A percentile compares a stretch with the other conserved stretches of the same genome.
phyloP scores from a whole-genome alignment of 2,797 vertebrate genomes.

The Menidia menidia region DNA sequence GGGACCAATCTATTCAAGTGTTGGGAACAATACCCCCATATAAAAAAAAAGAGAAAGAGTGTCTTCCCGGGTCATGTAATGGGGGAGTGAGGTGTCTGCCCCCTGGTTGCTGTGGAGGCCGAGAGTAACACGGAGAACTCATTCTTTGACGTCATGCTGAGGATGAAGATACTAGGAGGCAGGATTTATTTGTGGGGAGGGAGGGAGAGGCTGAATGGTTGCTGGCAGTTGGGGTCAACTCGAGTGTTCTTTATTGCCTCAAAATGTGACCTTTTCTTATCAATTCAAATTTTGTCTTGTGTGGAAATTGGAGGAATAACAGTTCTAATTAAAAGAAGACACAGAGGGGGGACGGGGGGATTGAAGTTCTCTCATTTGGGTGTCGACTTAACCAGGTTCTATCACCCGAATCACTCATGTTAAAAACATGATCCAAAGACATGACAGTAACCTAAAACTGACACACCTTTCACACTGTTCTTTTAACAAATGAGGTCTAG shows the following conservation, averaged over 20 bases:
- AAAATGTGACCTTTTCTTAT: conserved; percentile 42
- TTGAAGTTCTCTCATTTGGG: not conserved
- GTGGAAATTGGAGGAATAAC: conserved; percentile 17
- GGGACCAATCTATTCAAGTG: conserved; percentile 81
- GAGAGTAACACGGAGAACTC: conserved; percentile 71
- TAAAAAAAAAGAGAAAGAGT: conserved; percentile 48
- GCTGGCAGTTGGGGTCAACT: conserved; percentile 45
- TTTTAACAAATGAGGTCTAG: not conserved
- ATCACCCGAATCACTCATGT: not conserved
- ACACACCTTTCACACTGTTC: conserved; percentile 1
- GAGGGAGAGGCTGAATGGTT: conserved; percentile 52
- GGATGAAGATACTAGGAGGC: conserved; percentile 59
- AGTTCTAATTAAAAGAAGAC: not conserved
- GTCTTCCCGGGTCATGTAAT: conserved; percentile 75
- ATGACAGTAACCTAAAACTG: not conserved
- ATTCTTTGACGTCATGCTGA: conserved; percentile 75
- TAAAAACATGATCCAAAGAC: not conserved
- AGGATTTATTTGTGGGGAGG: conserved; percentile 81
- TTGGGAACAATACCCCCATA: conserved; percentile 75
- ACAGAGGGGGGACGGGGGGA: not conserved
- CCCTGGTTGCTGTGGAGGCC: conserved; percentile 80
- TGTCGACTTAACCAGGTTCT: not conserved
- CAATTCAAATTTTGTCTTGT: conserved; percentile 21
- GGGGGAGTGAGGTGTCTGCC: conserved; percentile 65
- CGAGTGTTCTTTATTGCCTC: conserved; percentile 36